A percentile compares a stretch with the other conserved stretches of the same genome.
These are phyloP conservation scores for Periparus ater DNA, from an alignment of 2,797 vertebrate genomes.

Conservation along the genomic window DNA sequence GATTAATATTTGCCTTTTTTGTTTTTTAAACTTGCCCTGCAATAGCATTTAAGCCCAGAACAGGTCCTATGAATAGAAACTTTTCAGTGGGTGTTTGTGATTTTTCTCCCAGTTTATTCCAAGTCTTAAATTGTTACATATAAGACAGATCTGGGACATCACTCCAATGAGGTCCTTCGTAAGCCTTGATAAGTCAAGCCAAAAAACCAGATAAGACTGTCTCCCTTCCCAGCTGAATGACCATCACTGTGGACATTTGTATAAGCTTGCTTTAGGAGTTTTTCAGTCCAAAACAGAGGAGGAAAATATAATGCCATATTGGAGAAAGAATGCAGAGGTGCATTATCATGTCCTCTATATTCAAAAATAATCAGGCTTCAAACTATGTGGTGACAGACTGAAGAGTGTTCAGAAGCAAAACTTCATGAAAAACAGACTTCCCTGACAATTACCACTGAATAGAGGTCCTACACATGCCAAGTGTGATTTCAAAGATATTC, in stretches of 20 bases:
- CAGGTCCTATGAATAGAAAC: conserved; percentile 21
- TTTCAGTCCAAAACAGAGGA: not conserved
- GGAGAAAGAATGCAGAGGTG: not conserved
- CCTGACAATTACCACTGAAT: not conserved
- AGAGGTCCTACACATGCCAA: not conserved
- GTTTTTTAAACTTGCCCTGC: not conserved
- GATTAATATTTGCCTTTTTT: not conserved
- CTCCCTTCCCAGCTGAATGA: not conserved
- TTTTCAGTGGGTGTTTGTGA: conserved; percentile 22
- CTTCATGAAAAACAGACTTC: not conserved
- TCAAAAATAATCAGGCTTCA: conserved; percentile 8
- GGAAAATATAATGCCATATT: not conserved
- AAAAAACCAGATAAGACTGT: not conserved
- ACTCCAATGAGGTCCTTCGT: not conserved
- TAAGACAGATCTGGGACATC: conserved; percentile 52
- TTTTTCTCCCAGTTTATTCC: conserved; percentile 35
- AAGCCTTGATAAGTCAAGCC: not conserved
- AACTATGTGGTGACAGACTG: not conserved
- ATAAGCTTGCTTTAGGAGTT: not conserved
- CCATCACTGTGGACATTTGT: not conserved
- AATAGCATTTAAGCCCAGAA: not conserved
- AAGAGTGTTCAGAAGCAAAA: not conserved
- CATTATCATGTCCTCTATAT: not conserved
- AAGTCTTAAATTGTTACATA: not conserved
- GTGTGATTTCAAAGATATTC: not conserved